phyloP scores from a whole-genome alignment of 2,888 invertebrate genomes.

The Tenthredo scrophulariae region DNA sequence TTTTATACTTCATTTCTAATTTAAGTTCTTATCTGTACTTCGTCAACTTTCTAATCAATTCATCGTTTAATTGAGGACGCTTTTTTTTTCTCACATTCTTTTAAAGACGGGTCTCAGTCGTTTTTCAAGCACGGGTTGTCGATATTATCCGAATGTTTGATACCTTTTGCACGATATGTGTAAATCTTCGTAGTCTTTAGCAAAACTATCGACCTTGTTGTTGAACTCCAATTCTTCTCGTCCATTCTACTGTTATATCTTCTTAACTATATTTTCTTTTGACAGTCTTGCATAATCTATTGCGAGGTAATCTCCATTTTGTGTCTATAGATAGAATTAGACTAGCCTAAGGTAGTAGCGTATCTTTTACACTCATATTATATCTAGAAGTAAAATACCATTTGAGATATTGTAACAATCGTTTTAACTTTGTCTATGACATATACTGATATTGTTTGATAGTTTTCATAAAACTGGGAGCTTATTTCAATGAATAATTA shows the following conservation, averaged over 20 bases:
- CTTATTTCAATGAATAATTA: not conserved
- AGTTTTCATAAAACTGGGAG: not conserved
- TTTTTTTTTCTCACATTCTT: not conserved
- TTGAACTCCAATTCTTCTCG: not conserved
- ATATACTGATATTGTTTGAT: not conserved
- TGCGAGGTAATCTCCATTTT: conserved; percentile 70
- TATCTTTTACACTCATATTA: conserved; percentile 20
- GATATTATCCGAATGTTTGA: not conserved
- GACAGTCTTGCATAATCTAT: conserved; percentile 74
- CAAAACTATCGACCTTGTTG: not conserved
- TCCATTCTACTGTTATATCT: not conserved
- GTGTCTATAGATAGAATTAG: conserved; percentile 64
- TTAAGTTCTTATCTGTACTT: not conserved
- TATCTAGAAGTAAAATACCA: not conserved
- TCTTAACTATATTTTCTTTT: conserved; percentile 63
- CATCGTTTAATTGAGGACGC: not conserved
- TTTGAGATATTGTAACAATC: not conserved
- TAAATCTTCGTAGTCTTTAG: not conserved
- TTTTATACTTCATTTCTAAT: not conserved
- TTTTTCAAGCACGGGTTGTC: not conserved
- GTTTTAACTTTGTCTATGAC: not conserved
- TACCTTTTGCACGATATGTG: not conserved
- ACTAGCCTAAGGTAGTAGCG: conserved; percentile 35
- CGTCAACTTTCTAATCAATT: not conserved
- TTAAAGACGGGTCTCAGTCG: not conserved